phyloP scores from a whole-genome alignment of 2,113 vertebrate genomes.

The Herpetotheres cachinnans region DNA sequence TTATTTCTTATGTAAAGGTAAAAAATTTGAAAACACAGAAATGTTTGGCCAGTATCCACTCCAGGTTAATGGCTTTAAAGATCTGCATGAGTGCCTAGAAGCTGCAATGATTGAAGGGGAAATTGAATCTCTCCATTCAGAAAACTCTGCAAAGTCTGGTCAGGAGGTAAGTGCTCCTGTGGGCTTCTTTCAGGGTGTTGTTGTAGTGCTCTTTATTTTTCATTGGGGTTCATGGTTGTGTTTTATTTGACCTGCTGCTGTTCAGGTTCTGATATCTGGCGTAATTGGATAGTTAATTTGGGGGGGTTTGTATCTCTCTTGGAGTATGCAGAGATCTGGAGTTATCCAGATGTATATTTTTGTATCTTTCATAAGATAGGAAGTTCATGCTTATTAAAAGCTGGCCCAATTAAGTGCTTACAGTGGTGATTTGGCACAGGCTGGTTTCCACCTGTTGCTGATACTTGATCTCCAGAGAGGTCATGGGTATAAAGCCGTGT shows the following conservation, averaged over 20 bases:
- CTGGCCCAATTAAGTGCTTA: background rate
- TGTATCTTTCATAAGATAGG: background rate
- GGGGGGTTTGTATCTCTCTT: background rate
- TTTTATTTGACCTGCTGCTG: background rate
- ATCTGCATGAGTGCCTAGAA: conserved; percentile 97
- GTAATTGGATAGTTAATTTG: background rate
- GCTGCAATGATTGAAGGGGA: conserved; percentile 98
- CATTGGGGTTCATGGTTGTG: background rate
- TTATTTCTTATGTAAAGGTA: conserved; percentile 77
- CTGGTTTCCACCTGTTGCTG: background rate
- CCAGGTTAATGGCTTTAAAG: conserved; percentile 97
- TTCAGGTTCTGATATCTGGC: background rate
- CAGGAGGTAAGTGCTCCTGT: conserved; percentile 73
- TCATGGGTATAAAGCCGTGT: background rate
- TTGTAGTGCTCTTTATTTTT: background rate
- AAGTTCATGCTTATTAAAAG: background rate
- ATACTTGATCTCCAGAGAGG: background rate
- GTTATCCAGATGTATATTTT: too few species aligned
- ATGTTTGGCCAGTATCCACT: conserved; percentile 99
- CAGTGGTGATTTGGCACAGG: background rate
- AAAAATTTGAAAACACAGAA: conserved; percentile 98
- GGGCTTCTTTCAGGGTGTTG: background rate
- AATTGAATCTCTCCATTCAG: conserved; percentile 96
- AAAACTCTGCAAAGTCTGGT: conserved; percentile 92
- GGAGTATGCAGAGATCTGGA: background rate